Conservation (phyloP, 2,888 invertebrate species). For the Plebejus anna region DNA sequence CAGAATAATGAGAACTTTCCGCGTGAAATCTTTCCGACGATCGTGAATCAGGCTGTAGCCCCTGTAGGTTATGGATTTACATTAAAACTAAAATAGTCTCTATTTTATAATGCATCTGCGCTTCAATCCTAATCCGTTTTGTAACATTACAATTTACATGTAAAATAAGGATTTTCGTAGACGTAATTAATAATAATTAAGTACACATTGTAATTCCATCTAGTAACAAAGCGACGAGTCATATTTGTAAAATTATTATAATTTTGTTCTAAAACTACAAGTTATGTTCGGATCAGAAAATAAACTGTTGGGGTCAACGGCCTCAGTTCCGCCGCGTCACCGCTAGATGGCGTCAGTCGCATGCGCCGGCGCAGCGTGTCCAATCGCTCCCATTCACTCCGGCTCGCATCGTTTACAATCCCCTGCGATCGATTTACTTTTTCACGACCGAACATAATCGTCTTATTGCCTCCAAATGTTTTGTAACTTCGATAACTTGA, state of each 20-base stretch:
- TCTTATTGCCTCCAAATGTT: conserved; percentile 37
- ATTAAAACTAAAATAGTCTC: too few relatives aligned
- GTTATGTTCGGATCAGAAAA: conserved; percentile 10
- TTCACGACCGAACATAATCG: conserved; percentile 67
- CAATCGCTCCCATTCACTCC: conserved; percentile 49
- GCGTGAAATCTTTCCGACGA: too few relatives aligned
- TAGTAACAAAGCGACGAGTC: background rate
- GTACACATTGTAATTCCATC: conserved; percentile 4
- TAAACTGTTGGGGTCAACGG: background rate
- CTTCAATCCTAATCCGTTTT: too few relatives aligned
- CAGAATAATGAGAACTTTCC: too few relatives aligned
- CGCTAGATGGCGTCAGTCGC: conserved; percentile 50
- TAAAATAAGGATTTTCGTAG: background rate
- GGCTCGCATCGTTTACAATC: conserved; percentile 56
- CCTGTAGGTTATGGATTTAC: too few relatives aligned
- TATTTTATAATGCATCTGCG: too few relatives aligned
- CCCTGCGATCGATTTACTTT: conserved; percentile 60
- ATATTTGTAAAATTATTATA: background rate
- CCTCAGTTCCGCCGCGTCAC: background rate
- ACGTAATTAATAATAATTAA: background rate
- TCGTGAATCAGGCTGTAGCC: too few relatives aligned
- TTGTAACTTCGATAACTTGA: background rate
- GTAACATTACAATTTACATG: too few relatives aligned
- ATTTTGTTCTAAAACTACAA: background rate
- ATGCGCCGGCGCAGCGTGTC: conserved; percentile 43